Evolutionary conservation across 2,888 invertebrate species (phyloP).

Genomic region (Emesis furor): DNA sequence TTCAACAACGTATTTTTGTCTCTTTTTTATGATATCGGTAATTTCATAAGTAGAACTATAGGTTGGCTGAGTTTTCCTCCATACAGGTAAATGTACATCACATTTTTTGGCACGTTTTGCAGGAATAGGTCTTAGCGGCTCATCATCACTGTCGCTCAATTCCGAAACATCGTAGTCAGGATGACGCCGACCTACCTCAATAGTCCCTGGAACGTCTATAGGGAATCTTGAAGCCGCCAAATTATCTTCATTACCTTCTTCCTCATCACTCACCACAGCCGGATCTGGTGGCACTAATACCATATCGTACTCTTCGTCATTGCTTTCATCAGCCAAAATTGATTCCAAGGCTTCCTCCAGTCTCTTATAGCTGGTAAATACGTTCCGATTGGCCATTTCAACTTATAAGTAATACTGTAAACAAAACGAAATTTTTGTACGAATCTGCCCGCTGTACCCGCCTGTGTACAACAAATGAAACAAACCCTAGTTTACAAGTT

Average conservation of each 20-base stretch:
- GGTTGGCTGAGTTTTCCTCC: slow-evolving; percentile 63
- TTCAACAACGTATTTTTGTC: slow-evolving; percentile 64
- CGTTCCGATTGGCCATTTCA: slow-evolving; percentile 60
- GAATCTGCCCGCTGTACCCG: slow-evolving; percentile 59
- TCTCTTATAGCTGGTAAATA: slow-evolving; percentile 59
- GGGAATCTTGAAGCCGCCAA: slow-evolving; percentile 61
- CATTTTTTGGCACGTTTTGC: slow-evolving; percentile 59
- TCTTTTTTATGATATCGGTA: slow-evolving; percentile 62
- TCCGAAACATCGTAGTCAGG: slow-evolving; percentile 59
- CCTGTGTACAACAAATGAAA: slow-evolving; percentile 61
- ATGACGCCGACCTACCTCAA: slow-evolving; percentile 60
- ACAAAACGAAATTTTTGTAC: slow-evolving; percentile 58
- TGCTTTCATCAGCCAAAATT: slow-evolving; percentile 63
- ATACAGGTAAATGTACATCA: slow-evolving; percentile 61
- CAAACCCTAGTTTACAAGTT: slow-evolving; percentile 62
- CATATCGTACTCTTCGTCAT: slow-evolving; percentile 64
- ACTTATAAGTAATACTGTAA: slow-evolving; percentile 55
- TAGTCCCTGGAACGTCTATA: slow-evolving; percentile 67
- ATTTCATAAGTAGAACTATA: slow-evolving; percentile 65
- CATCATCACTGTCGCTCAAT: slow-evolving; percentile 59
- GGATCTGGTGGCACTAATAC: slow-evolving; percentile 65
- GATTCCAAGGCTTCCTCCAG: slow-evolving; percentile 64
- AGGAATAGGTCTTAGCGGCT: slow-evolving; percentile 59
- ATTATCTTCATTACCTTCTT: slow-evolving; percentile 70
- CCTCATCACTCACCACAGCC: slow-evolving; percentile 67